Percentiles rank a stretch among this genome's conserved stretches.
Evolutionary conservation across 2,797 vertebrate genomes (phyloP).

Genomic region (Fringilla coelebs): DNA sequence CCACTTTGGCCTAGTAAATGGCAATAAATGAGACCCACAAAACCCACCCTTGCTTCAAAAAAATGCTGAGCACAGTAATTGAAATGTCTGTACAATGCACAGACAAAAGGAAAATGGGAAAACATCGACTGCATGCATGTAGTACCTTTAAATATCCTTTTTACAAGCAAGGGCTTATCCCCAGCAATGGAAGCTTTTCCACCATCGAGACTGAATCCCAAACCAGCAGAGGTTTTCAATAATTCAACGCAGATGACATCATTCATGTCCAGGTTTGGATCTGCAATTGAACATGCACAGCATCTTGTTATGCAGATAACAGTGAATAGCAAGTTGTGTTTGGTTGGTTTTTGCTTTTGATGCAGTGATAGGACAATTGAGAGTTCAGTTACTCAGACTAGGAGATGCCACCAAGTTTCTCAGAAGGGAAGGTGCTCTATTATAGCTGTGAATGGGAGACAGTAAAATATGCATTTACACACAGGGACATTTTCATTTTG

Average conservation of each 20-base stretch:
- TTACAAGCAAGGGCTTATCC: constrained; percentile 85
- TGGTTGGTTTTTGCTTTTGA: not conserved
- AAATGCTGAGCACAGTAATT: not conserved
- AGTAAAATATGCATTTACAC: not conserved
- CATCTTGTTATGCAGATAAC: not conserved
- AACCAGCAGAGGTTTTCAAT: constrained; percentile 87
- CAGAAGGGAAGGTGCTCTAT: not conserved
- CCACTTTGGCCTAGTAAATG: not conserved
- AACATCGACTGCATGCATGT: not conserved
- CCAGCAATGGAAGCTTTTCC: constrained; percentile 84
- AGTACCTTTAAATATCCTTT: constrained; percentile 90
- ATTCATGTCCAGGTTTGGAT: constrained; percentile 68
- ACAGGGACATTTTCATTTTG: not conserved
- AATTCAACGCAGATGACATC: constrained; percentile 83
- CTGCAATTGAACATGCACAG: constrained; percentile 55
- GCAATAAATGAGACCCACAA: not conserved
- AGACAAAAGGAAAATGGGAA: not conserved
- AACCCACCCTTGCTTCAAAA: not conserved
- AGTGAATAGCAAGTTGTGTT: not conserved
- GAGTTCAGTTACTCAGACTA: not conserved
- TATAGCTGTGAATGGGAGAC: not conserved
- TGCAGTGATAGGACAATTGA: not conserved
- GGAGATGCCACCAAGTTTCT: not conserved
- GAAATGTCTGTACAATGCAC: not conserved
- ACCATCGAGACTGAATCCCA: constrained; percentile 91